Percentiles rank a stretch among this genome's conserved stretches.
These are phyloP conservation scores for Holothuria glaberrima DNA, from an alignment of 35 echinoderm and acorn worm genomes.

Conservation along the genomic window DNA sequence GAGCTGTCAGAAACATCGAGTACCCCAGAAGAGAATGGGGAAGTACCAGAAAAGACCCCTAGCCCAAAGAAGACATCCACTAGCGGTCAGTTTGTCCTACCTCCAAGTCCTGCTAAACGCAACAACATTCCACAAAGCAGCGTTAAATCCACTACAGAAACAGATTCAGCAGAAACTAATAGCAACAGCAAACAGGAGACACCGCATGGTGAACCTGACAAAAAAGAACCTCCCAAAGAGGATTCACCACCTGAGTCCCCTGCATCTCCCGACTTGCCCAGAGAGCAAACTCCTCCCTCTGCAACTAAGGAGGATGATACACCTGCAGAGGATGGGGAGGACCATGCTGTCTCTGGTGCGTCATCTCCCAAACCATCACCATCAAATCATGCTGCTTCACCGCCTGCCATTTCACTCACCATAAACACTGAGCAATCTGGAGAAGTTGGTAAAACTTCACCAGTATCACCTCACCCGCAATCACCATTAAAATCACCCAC, in stretches of 20 bases:
- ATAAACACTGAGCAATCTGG: constrained; percentile 5
- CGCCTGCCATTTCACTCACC: constrained; percentile 4
- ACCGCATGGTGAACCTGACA: neutral
- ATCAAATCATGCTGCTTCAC: neutral
- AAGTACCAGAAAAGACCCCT: constrained; percentile 1
- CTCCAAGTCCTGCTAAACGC: constrained; percentile 30
- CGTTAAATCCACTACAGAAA: constrained; percentile 6
- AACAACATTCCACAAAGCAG: neutral
- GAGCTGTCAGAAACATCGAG: neutral
- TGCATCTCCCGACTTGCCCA: too few relatives aligned
- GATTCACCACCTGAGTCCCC: too few relatives aligned
- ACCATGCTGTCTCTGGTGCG: constrained; percentile 9
- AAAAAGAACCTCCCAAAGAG: neutral
- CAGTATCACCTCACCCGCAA: constrained; percentile 4
- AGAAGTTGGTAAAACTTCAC: constrained; percentile 1
- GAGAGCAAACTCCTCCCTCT: neutral
- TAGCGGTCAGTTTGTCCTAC: neutral
- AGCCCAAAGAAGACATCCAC: constrained; percentile 31
- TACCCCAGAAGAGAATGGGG: neutral
- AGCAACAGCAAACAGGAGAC: neutral
- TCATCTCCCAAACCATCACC: constrained; percentile 34
- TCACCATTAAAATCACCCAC: neutral
- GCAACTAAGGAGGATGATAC: neutral
- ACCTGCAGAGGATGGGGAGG: neutral
- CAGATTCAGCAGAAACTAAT: too few relatives aligned